phyloP scores from a whole-genome alignment of 2,113 vertebrate genomes.

The Egretta garzetta region DNA sequence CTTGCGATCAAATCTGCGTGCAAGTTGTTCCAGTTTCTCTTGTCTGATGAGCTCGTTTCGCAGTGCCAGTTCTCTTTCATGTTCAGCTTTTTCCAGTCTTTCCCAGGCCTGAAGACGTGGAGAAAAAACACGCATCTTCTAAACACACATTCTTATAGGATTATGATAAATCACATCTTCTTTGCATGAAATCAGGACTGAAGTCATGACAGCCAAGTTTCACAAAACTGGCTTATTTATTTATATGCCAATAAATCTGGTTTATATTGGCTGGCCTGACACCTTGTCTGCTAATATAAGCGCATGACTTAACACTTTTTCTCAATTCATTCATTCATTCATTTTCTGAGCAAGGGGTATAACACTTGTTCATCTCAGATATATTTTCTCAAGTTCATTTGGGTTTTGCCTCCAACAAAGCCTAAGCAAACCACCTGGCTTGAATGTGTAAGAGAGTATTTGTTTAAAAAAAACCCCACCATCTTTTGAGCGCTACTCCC shows the following conservation, averaged over 20 bases:
- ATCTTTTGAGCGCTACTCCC: not conserved
- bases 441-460: not conserved
- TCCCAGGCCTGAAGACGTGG: slow-evolving; percentile 88
- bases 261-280: not conserved
- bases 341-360: not conserved
- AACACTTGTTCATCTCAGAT: not conserved
- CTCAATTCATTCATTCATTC: not conserved
- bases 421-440: not conserved
- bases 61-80: slow-evolving; percentile 95
- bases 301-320: not conserved
- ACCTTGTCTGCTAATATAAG: not conserved
- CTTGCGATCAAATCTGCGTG: slow-evolving; percentile 94
- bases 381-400: not conserved
- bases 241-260: not conserved
- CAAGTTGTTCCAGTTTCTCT: slow-evolving; percentile 98
- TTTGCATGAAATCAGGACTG: not conserved
- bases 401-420: not conserved
- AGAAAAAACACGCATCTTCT: not conserved
- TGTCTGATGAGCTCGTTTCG: slow-evolving; percentile 95
- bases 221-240: not conserved
- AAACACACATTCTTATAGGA: not conserved
- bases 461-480: not conserved
- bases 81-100: slow-evolving; percentile 97
- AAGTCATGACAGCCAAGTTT: not conserved
- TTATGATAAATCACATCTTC: not conserved